Evolutionary conservation across 2,888 invertebrate genomes (phyloP), one percentile per base, ranked within the genome.

Genomic region (Xestia c-nigrum): DNA sequence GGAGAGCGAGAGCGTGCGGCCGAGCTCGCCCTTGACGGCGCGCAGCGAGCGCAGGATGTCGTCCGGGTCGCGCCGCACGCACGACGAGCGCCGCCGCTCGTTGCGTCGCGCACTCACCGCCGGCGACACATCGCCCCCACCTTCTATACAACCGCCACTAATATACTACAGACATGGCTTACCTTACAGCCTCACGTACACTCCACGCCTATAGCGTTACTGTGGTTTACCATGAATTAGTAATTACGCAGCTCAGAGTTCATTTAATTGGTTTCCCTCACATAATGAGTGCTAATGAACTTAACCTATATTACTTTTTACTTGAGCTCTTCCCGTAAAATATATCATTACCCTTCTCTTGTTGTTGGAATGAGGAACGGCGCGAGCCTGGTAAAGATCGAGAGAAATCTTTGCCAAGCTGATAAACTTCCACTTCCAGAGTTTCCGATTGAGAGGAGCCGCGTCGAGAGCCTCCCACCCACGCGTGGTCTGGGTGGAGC

Each of bases 371-470:
- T 40, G 98, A 98, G 52, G 98, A 98, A 72, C 98, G 97, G 76
- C 98, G 97, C 21, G 98, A 98, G 14, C 98, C 98, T 0, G 99
- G 99, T 87, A 99, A 95, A 7, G 98, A 98, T 89, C 98, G 97
- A 40, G 98, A 98, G 94, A 98, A 98, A 94, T 98, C 98, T 93
- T 98, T 98, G 78, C 98, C 98, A 69, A 99, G 97, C 92, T 99
- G 98, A 94, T 99, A 98, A 16, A 98, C 98, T 92, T 98, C 98
- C 71, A 98, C 98, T 92, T 99, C 98, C 69, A 98, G 96, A 72
- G 98, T 98, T 92, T 99, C 99, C 0, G 98, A 99, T 92, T 99
- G 98, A 63, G 98, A 98, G n/a, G 98, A 99, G 57, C 99, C 99
- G 52, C 99, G 97, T 50, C 99, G 97, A 0, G 98, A 98, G 78